Evolutionary conservation across 1,140 invertebrate species (phyloP).

Genomic region (Proctacanthus coquilletti): DNA sequence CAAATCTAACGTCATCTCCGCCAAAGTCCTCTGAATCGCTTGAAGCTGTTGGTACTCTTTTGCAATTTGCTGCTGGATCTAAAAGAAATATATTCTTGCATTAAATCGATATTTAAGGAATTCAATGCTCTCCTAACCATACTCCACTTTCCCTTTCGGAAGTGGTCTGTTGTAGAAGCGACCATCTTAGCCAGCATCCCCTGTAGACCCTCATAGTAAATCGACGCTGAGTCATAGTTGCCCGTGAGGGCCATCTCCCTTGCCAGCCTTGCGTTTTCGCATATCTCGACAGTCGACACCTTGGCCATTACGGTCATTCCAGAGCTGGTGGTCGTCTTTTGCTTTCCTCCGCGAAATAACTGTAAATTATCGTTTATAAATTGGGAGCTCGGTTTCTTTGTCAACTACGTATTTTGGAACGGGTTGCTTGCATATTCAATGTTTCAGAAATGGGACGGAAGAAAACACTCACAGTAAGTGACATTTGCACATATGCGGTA

Average conservation of each 20-base stretch:
- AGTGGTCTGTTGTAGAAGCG: constrained; percentile 58
- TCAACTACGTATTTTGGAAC: too few relatives aligned
- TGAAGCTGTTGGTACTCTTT: constrained; percentile 86
- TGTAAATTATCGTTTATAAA: too few relatives aligned
- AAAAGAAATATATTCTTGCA: not conserved
- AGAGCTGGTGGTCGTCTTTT: constrained; percentile 31
- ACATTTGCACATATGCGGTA: too few relatives aligned
- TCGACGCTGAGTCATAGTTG: constrained; percentile 86
- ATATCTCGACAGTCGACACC: constrained; percentile 65
- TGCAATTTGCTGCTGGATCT: constrained; percentile 81
- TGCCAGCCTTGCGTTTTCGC: constrained; percentile 82
- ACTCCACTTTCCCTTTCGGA: constrained; percentile 77
- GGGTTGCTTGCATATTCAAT: too few relatives aligned
- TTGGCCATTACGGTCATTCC: constrained; percentile 59
- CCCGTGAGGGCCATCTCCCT: constrained; percentile 88
- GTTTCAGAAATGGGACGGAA: too few relatives aligned
- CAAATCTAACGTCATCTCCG: constrained; percentile 27
- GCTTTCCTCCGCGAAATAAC: constrained; percentile 30
- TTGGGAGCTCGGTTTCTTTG: too few relatives aligned
- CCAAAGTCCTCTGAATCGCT: constrained; percentile 53
- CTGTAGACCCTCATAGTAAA: constrained; percentile 90
- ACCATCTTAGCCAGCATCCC: constrained; percentile 43
- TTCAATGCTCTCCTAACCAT: constrained; percentile 38
- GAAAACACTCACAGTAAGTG: too few relatives aligned
- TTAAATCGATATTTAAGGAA: too few relatives aligned